Base-by-base conservation (phyloP, 1,140 invertebrate species). In the Lucilia cuprina region DNA sequence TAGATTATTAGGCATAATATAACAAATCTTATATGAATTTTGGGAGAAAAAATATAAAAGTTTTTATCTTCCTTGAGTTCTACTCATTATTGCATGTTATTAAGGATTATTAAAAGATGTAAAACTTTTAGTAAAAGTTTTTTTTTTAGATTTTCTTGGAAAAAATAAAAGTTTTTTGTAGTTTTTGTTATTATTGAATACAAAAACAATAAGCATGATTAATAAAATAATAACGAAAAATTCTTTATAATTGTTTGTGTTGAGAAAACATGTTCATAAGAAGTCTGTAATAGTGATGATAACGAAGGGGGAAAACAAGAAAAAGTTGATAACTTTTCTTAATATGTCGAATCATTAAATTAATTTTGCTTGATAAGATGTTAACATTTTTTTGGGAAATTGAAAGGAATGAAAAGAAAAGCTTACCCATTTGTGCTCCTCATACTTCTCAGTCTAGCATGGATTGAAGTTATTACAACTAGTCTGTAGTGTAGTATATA, bases 61-160 rank as follows among this genome's bases (percentile, higher is more conserved):
- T 1, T 49, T 55, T 13, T 17, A 12, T 55, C 17, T 55, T 55
- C 50, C 17, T 12, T 55, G 50, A 70, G 65, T 7, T 30, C 25
- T n/a, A 70, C 65, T 70, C 65, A 70, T 70, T 70, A 70, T 70
- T 70, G 5, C 19, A 10, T 70, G 65, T 70, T 70, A 70, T 70
- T 70, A 70, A 70, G 65, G 21, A 70, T 70, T 70, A 70, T 70
- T 70, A 70, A 70, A 70, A 70, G 65, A 70, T 65, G 60, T 65
- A 65, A 65, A 65, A 65, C 8, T 17, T 65, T 17, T 7, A n/a
- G n/a, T 19, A 65, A 19, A 70, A 70, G n/a, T 21, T 70, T 60
- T 60, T 60, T 21, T 70, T 60, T 60, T 60, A 14, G 14, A 17
- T n/a, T 60, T 60, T 60, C 13, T 60, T 60, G 13, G 55, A 8